phyloP scores from a whole-genome alignment of 2,888 invertebrate species.

The Macaria notata region DNA sequence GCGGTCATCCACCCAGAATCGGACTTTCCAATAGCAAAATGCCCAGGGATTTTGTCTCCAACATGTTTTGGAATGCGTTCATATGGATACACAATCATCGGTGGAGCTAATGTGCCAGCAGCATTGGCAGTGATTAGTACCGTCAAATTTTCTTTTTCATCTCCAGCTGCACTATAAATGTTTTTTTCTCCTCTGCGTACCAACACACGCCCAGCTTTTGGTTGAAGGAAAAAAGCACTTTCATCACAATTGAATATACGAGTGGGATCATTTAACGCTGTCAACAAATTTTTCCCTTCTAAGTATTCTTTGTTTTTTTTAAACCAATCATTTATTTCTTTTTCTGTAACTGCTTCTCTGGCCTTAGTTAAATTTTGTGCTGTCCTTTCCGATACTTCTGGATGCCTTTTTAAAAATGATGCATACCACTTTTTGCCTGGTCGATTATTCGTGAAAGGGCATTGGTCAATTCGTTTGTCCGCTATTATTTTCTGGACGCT shows the following conservation, averaged over 20 bases:
- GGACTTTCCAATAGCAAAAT: constrained; percentile 8
- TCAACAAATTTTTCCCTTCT: too few species aligned
- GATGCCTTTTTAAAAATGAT: constrained; percentile 45
- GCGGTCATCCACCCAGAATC: constrained; percentile 8
- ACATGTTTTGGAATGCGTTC: constrained; percentile 16
- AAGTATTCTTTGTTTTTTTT: too few species aligned
- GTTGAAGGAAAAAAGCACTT: too few species aligned
- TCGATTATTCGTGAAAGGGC: too few species aligned
- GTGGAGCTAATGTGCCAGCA: constrained; percentile 20
- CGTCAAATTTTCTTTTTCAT: too few species aligned
- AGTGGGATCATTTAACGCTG: too few species aligned
- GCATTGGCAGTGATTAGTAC: constrained; percentile 33
- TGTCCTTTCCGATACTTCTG: constrained; percentile 36
- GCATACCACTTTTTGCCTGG: constrained; percentile 49
- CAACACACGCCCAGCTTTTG: too few species aligned
- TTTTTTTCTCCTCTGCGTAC: too few species aligned
- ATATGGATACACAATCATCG: constrained; percentile 25
- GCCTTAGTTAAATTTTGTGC: constrained; percentile 42
- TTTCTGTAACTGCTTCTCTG: constrained; percentile 43
- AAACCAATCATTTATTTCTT: constrained; percentile 43
- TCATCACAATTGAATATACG: too few species aligned
- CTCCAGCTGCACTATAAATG: too few species aligned
- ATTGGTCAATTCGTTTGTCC: too few species aligned
- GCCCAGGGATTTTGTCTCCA: not conserved
- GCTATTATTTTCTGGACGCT: too few species aligned